Evolutionary conservation across 2,797 vertebrate genomes (phyloP).

Genomic region (Tachyglossus aculeatus): DNA sequence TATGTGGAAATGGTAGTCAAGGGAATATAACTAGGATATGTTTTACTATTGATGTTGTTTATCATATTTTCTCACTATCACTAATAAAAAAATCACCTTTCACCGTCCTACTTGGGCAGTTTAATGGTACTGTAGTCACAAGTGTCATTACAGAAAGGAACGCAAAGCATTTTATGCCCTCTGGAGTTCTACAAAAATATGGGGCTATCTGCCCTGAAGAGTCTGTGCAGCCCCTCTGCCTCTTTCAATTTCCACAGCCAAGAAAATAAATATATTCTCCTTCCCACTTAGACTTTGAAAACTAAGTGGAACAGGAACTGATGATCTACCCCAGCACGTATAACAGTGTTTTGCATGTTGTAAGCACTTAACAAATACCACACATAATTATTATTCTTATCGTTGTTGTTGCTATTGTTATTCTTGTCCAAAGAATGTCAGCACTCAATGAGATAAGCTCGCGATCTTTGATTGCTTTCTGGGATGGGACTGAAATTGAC

Average conservation of each 20-base stretch:
- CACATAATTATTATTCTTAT: no score
- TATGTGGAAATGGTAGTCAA: constrained; percentile 46
- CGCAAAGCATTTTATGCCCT: constrained; percentile 43
- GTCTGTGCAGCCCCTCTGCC: neutral
- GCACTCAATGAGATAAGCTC: constrained; percentile 20
- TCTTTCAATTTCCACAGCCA: constrained; percentile 35
- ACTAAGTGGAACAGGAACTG: no score
- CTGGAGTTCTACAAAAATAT: constrained; percentile 34
- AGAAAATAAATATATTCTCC: neutral
- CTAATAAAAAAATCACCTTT: constrained; percentile 61
- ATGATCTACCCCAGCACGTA: no score
- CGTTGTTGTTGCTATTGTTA: no score
- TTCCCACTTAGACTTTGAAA: no score
- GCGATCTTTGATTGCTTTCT: constrained; percentile 23
- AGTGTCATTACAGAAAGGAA: constrained; percentile 43
- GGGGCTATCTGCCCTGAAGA: constrained; percentile 11
- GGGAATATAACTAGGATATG: constrained; percentile 57
- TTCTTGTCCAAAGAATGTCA: neutral
- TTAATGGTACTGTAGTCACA: constrained; percentile 52
- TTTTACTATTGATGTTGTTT: constrained; percentile 66
- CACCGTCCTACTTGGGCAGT: constrained; percentile 48
- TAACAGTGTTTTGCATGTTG: no score
- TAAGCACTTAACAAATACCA: no score
- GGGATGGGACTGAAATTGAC: neutral
- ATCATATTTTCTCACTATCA: constrained; percentile 54